A percentile compares a stretch with the other conserved stretches of the same genome.
phyloP scores from a whole-genome alignment of 1,140 invertebrate species.

The Drosophila persimilis region DNA sequence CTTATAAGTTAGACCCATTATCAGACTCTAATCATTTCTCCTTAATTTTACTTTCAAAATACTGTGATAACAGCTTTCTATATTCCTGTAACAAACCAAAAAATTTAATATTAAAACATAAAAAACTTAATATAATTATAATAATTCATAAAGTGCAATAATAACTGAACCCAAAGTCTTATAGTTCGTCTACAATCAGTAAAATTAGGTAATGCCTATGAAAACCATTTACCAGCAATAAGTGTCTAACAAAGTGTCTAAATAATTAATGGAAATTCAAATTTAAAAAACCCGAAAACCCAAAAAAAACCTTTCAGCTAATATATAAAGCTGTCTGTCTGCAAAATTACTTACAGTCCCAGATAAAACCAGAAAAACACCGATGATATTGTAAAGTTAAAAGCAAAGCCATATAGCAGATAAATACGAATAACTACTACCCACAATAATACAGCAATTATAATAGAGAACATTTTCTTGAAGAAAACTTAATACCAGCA shows the following conservation, averaged over 20 bases:
- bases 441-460: conserved; percentile 58
- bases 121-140: conserved; percentile 3
- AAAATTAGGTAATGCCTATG: conserved; percentile 33
- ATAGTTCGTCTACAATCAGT: conserved; percentile 54
- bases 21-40: conserved; percentile 8
- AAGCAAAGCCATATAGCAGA: conserved; percentile 26
- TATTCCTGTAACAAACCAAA: conserved; percentile 38
- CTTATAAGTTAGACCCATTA: background rate
- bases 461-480: conserved; percentile 54
- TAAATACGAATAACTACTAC: conserved; percentile 26
- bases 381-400: conserved; percentile 43
- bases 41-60: conserved; percentile 48
- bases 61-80: conserved; percentile 79
- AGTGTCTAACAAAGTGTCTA: conserved; percentile 43
- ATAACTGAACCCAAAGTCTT: conserved; percentile 32
- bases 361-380: conserved; percentile 11
- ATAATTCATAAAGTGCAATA: conserved; percentile 29
- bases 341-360: conserved; percentile 1
- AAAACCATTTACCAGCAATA: conserved; percentile 40
- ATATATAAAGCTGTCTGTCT: conserved; percentile 15
- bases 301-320: conserved; percentile 4
- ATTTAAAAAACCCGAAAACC: conserved; percentile 4
- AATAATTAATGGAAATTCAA: conserved; percentile 41
- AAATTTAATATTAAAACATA: conserved; percentile 7
- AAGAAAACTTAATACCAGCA: conserved; percentile 54